Conservation (phyloP, 2,113 vertebrate species). For the Elephas maximus region DNA sequence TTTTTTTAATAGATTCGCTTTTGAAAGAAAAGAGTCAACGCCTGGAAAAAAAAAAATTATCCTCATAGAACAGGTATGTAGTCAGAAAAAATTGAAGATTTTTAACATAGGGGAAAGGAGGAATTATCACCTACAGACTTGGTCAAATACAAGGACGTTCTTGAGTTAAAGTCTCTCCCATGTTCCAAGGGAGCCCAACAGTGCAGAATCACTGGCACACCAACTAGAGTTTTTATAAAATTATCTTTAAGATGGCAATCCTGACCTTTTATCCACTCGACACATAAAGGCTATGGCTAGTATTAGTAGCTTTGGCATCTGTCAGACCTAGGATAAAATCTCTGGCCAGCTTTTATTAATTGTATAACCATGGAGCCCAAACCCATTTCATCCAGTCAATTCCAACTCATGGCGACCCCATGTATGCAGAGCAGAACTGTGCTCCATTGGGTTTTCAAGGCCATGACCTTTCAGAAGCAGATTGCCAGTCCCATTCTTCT, state of each 20-base stretch:
- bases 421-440: neutral
- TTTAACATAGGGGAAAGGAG: neutral
- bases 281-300: neutral
- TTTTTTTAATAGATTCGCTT: conserved; percentile 47
- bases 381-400: neutral
- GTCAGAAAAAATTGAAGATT: neutral
- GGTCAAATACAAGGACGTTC: neutral
- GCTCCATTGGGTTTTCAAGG: neutral
- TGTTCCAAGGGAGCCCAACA: neutral
- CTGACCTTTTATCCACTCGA: neutral
- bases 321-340: neutral
- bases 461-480: neutral
- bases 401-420: neutral
- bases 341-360: conserved; percentile 28
- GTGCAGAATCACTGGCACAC: neutral
- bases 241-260: neutral
- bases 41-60: neutral
- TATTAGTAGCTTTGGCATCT: neutral
- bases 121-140: neutral
- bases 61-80: neutral
- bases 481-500: neutral
- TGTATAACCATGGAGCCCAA: neutral
- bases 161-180: neutral
- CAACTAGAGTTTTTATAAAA: neutral
- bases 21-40: conserved; percentile 68